Evolutionary conservation across 2,888 invertebrate genomes (phyloP).

Genomic region (Habroteleia sp.): DNA sequence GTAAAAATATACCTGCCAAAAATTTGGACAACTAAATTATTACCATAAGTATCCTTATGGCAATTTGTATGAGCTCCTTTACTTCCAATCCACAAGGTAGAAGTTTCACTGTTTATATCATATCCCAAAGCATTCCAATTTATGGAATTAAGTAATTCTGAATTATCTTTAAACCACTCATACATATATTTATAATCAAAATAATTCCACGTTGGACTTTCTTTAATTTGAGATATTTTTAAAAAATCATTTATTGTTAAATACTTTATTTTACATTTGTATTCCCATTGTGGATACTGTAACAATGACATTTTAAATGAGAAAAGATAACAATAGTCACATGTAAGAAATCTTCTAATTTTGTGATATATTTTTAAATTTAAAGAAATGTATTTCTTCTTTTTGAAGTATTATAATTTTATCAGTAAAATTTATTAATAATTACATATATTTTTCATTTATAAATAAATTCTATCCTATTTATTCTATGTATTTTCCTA

Average conservation of each 20-base stretch:
- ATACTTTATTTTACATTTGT: constrained; percentile 83
- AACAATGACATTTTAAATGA: too few relatives aligned
- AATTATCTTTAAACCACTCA: constrained; percentile 84
- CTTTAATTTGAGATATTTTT: constrained; percentile 66
- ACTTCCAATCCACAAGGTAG: constrained; percentile 94
- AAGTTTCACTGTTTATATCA: constrained; percentile 85
- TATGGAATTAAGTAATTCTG: constrained; percentile 83
- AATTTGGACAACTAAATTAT: constrained; percentile 94
- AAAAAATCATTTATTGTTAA: constrained; percentile 86
- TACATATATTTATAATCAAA: constrained; percentile 92
- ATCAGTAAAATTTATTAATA: too few relatives aligned
- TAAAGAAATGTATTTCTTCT: too few relatives aligned
- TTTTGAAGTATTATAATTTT: too few relatives aligned
- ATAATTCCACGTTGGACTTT: constrained; percentile 86
- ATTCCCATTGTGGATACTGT: constrained; percentile 90
- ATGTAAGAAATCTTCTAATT: constrained; percentile 5
- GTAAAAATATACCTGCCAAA: constrained; percentile 90
- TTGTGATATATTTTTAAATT: neutral
- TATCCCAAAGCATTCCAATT: constrained; percentile 89
- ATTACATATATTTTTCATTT: too few relatives aligned
- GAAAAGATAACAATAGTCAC: too few relatives aligned
- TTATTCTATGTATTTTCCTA: too few relatives aligned
- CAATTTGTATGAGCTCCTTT: constrained; percentile 95
- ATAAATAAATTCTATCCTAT: too few relatives aligned
- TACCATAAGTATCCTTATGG: constrained; percentile 96